A percentile compares a stretch with the other conserved stretches of the same genome.
These are phyloP conservation scores for Teinopalpus imperialis DNA, from an alignment of 2,888 invertebrate genomes.

Conservation along the genomic window DNA sequence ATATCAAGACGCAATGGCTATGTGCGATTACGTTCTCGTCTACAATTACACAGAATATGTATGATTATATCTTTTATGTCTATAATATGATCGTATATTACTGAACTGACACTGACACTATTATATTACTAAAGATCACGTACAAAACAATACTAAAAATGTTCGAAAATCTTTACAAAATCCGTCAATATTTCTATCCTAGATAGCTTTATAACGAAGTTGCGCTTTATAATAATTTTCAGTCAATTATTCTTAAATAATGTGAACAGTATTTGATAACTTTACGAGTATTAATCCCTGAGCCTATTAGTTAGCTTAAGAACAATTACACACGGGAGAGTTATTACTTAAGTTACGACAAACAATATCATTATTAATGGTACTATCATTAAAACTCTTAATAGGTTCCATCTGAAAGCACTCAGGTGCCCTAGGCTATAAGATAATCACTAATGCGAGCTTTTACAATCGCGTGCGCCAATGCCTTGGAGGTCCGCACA, in stretches of 20 bases:
- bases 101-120: no score
- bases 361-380: slow-evolving; percentile 34
- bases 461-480: slow-evolving; percentile 20
- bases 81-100: no score
- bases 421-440: slow-evolving; percentile 36
- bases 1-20: slow-evolving; percentile 40
- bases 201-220: no score
- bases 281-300: slow-evolving; percentile 20
- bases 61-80: neutral
- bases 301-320: slow-evolving; percentile 17
- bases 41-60: neutral
- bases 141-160: no score
- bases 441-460: slow-evolving; percentile 23
- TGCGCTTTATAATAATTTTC: slow-evolving; percentile 12
- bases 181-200: no score
- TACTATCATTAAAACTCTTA: slow-evolving; percentile 37
- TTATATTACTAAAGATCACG: no score
- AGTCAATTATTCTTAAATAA: slow-evolving; percentile 7
- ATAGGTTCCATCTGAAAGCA: slow-evolving; percentile 49
- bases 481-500: slow-evolving; percentile 15
- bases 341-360: slow-evolving; percentile 25
- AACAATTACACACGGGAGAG: slow-evolving; percentile 21
- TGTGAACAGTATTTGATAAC: slow-evolving; percentile 9
- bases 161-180: no score
- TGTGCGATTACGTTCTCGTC: slow-evolving; percentile 4